Percentiles rank a stretch among this genome's conserved stretches.
Conservation (phyloP, 1,140 invertebrate species). For the Cardiocondyla obscurior region DNA sequence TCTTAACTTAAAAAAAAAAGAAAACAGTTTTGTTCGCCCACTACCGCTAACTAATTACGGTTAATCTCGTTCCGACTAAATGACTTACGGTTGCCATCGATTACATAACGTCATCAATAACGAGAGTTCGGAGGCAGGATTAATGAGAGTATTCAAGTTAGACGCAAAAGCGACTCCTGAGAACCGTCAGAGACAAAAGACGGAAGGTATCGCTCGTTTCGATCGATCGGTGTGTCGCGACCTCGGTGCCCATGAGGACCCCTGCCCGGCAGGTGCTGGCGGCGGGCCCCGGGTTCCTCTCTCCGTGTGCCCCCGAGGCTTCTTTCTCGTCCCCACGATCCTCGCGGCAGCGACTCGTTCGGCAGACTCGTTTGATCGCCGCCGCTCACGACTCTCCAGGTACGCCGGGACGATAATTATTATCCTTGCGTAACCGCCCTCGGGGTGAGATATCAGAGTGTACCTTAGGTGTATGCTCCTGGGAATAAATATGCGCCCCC, state of each 20-base stretch:
- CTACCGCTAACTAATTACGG: neutral
- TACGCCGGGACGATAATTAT: conserved; percentile 71
- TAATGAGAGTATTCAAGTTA: conserved; percentile 8
- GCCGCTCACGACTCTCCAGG: conserved; percentile 67
- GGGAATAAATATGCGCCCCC: conserved; percentile 62
- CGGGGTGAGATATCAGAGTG: conserved; percentile 64
- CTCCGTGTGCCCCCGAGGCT: conserved; percentile 9
- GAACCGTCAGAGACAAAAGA: conserved; percentile 35
- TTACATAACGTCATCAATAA: conserved; percentile 11
- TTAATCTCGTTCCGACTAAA: neutral
- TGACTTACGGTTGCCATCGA: neutral
- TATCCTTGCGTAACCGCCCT: conserved; percentile 72
- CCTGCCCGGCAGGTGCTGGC: conserved; percentile 60
- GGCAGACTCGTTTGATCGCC: conserved; percentile 72
- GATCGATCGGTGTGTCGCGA: conserved; percentile 59
- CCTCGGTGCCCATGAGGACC: conserved; percentile 52
- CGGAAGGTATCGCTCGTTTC: conserved; percentile 21
- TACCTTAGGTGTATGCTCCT: conserved; percentile 49
- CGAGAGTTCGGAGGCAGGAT: neutral
- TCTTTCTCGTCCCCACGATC: conserved; percentile 50
- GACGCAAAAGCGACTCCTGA: neutral
- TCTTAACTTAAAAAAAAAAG: neutral
- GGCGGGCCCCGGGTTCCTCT: conserved; percentile 37
- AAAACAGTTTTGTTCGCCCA: neutral
- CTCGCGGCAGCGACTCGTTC: conserved; percentile 61